These are phyloP conservation scores for Indri indri DNA, from an alignment of 2,113 vertebrate species.

Conservation along the genomic window DNA sequence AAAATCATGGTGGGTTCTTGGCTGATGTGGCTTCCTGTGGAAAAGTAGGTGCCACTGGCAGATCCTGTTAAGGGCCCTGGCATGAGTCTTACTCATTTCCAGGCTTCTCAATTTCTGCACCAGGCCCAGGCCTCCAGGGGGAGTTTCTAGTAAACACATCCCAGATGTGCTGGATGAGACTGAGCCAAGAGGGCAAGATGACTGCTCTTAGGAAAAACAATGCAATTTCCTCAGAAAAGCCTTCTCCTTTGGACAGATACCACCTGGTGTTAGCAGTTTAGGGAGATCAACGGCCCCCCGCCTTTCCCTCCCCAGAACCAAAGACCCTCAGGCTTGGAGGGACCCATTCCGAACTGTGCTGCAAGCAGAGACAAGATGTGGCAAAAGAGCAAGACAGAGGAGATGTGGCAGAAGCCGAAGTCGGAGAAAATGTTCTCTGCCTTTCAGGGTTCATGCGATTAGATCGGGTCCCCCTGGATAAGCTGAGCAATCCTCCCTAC, in stretches of 20 bases:
- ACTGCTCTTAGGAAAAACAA: slow-evolving; percentile 25
- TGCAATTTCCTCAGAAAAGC: slow-evolving; percentile 8
- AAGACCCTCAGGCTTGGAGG: not conserved
- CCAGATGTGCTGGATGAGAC: slow-evolving; percentile 59
- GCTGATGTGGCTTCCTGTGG: slow-evolving; percentile 68
- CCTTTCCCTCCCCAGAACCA: not conserved
- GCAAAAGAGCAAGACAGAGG: too few species aligned
- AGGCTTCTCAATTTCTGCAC: slow-evolving; percentile 61
- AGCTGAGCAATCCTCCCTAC: not conserved
- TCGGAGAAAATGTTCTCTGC: not conserved
- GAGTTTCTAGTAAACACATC: slow-evolving; percentile 45
- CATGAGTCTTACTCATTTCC: slow-evolving; percentile 71
- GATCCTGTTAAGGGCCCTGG: slow-evolving; percentile 20
- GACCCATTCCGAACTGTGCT: not conserved
- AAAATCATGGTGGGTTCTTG: slow-evolving; percentile 35
- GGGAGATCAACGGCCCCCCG: not conserved
- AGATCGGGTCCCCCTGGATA: not conserved
- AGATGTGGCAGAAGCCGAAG: not conserved
- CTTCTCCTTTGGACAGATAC: not conserved
- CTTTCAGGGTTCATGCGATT: not conserved
- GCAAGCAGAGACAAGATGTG: not conserved
- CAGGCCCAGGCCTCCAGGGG: slow-evolving; percentile 16
- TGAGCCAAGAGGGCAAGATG: slow-evolving; percentile 26
- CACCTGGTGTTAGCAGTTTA: not conserved
- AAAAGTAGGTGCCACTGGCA: slow-evolving; percentile 59